Evolutionary conservation across 1,140 invertebrate genomes (phyloP), one percentile per base, ranked within the genome.

Genomic region (Drosophila sulfurigaster): DNA sequence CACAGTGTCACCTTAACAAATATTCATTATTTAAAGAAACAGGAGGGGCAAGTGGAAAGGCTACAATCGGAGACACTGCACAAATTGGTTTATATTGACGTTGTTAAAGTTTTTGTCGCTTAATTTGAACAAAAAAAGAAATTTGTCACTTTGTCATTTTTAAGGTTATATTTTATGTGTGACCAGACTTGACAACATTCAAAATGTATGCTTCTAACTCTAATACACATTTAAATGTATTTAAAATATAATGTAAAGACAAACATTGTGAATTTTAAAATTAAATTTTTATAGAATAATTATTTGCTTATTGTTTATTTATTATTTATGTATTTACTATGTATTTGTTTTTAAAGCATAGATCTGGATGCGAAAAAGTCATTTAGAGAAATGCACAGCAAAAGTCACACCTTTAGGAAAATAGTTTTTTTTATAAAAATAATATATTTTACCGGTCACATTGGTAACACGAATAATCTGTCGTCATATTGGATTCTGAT

Each of bases 81-180:
- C 46, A 38, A 43, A 83, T 67, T 65, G 13, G 38, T 45, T 49
- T 30, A 20, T 62, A 64, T 64, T 46, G 58, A 45, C 65, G 54
- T 75, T 16, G 67, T 63, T 79, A 66, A 32, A 46, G 48, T 76
- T 77, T 66, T 67, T 46, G 65, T 83, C 16, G 66, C 83, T 78
- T 79, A 66, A 85, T 78, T 75, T 86, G 64, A 88, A 88, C 58
- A 87, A 87, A 82, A 79, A 87, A 80, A 86, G 81, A 86, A 85
- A 78, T 78, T 76, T 88, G 87, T 78, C 81, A 87, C 83, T 87
- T 54, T 89, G 83, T 88, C 83, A 89, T 75, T 87, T 87, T 87
- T 88, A 83, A 87, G 83, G 83, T 87, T 87, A 87, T 87, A 75
- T 71, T 67, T 38, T 38, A 46, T 73, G 82, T 82, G 82, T 86